Evolutionary conservation across 1,140 invertebrate genomes (phyloP), one percentile per base, ranked within the genome.

Genomic region (Ceratina calcarata): DNA sequence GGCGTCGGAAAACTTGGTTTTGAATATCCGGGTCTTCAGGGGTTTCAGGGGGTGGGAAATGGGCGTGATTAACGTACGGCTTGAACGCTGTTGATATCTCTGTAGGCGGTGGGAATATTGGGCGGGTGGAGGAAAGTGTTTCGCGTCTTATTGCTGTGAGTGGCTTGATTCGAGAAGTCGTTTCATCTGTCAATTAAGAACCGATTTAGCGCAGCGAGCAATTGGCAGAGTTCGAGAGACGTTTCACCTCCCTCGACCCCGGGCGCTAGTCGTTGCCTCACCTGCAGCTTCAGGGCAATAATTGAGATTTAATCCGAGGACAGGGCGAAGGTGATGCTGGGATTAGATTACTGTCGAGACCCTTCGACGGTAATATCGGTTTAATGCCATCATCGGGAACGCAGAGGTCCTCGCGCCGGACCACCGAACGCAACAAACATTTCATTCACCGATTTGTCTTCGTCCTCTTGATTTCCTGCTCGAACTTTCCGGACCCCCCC

Each of bases 111-210:
- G 3, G 20, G 3, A 1, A 22, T 7, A 16, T 1, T 24, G 22
- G 3, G 15, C 10, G 0, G 27, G 2, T 10, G 68, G 7, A 16
- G 7, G 49, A 72, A 72, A 49, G 61, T 73, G 62, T 73, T 60
- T 58, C 51, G 22, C 55, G 78, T 67, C 78, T 79, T 79, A 74
- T 60, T 74, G 51, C 53, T 27, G n/a, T 16, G 27, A 51, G 67
- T 51, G 53, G 51, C 64, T 57, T 20, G 58, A 45, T 55, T 80
- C 65, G 22, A 64, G 73, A 8, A 55, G 72, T 32, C 78, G 65
- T 80, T 80, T 80, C 73, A 60, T 76, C 72, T 76, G 78, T 76
- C 78, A 80, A 80, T 80, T 80, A 80, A 73, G 65, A 64, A 32
- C 12, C 62, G 73, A 80, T 75, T 80, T 76, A 80, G 58, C 64